phyloP scores from a whole-genome alignment of 2,113 vertebrate genomes.

The Leucopternis melanops region DNA sequence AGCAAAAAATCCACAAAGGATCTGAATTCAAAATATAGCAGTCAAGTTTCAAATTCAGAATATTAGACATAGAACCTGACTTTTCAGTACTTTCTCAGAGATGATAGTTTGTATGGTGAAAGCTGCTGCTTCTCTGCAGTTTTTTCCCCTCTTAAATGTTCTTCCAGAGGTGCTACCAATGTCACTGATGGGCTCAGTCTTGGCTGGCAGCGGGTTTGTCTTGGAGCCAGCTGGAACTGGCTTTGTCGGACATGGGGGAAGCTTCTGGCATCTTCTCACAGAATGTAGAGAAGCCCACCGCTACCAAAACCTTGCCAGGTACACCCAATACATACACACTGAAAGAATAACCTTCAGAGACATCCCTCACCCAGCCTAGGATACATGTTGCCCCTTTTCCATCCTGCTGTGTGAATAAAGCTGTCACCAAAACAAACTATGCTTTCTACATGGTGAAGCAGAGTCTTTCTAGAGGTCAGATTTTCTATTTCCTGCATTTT shows the following conservation, averaged over 20 bases:
- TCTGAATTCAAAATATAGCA: background rate
- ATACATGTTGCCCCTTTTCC: background rate
- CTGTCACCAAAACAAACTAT: background rate
- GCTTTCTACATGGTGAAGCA: background rate
- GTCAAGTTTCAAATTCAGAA: background rate
- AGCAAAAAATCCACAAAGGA: background rate
- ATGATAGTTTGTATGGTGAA: background rate
- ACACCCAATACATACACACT: too few relatives aligned
- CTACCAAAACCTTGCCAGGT: background rate
- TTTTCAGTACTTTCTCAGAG: background rate
- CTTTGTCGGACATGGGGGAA: background rate
- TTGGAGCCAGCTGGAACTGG: background rate
- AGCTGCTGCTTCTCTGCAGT: too few relatives aligned
- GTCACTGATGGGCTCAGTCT: accelerated
- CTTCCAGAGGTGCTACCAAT: accelerated
- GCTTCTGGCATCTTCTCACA: background rate
- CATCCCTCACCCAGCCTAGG: background rate
- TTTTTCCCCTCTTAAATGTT: background rate
- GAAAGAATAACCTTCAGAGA: background rate
- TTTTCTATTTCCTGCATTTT: background rate
- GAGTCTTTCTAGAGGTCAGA: background rate
- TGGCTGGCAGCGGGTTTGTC: background rate
- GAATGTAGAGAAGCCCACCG: background rate
- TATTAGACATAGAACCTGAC: background rate
- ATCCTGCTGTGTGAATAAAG: background rate